Base-by-base conservation (phyloP, 2,113 vertebrate genomes). In the Eulemur rufifrons region DNA sequence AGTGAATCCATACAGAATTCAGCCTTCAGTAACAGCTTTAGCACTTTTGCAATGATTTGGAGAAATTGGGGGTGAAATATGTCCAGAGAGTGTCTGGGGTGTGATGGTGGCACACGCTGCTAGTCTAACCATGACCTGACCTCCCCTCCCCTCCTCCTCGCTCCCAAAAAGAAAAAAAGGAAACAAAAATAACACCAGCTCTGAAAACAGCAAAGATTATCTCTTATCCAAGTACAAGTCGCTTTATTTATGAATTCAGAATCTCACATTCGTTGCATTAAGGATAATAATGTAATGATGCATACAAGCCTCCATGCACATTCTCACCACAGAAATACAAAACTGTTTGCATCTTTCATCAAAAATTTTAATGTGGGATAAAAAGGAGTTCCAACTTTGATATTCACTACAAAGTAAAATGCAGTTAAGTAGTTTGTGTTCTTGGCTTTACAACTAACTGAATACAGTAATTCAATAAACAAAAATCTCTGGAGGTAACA, bases 361-460 rank as follows among this genome's bases (percentile, higher is more conserved):
- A 86, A 85, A 87, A 94, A 68, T 63, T 25, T 80, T 80, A 89
- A 91, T 64, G 11, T 64, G 21, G 10, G 15, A 66, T 61, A 69
- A 94, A 94, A 95, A 52, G 7, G 64, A 89, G 11, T 42, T 87
- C 14, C 84, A 80, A 69, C 32, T 45, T 76, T 25, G 15, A 63
- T n/a, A 85, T 21, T 74, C 37, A 86, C 68, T 56, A 32, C 32
- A 52, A 91, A 93, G 39, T 74, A 81, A 84, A 96, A 42, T 92
- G 9, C n/a, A 66, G 29, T n/a, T 54, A 89, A 74, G 56, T 37
- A 56, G 37, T 39, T 86, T 84, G 8, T 85, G 18, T 37, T 71
- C 39, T 73, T 87, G 71, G 54, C 37, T 80, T 93, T 80, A 83
- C 17, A 93, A 45, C 8, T 83, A 93, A 45, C 8, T 83, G 25